Base-by-base conservation (phyloP, 2,888 invertebrate genomes). In the Netelia melanura region DNA sequence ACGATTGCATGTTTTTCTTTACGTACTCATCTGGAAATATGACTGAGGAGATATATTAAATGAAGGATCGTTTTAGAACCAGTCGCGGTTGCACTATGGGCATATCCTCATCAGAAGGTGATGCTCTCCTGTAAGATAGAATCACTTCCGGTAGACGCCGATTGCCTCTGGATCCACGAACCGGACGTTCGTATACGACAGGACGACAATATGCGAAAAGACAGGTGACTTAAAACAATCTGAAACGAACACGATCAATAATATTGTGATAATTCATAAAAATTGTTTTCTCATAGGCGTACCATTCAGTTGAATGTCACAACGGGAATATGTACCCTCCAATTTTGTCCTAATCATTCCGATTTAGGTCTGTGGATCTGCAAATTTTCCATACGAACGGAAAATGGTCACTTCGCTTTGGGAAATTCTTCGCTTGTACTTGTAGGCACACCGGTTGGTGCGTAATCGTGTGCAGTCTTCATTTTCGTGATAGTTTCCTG, bases 321-420 rank as follows among this genome's bases (percentile, higher is more conserved):
- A 3, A 89, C 87, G 21, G 94, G 94, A 44, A 86, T 93, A 70
- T 94, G 94, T 70, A 91, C 90, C 8, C 78, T 93, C 10, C 90
- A 91, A 84, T 93, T 94, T 64, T 90, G 90, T 74, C 92, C 93
- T 0, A 90, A 90, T 62, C 87, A 89, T 43, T 84, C 89, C 30
- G 93, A 93, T 86, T 87, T 93, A n/a, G 94, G 93, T 6, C 87
- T 90, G 38, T 94, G 94, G 94, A 90, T 86, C n/a, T 94, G 94
- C 65, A 91, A 86, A 84, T 93, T 93, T 68, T 88, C 89, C 3
- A 44, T 91, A 2, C 43, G 80, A 1, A 88, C 86, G 62, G 87
- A 88, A 48, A 84, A 89, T 11, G 86, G 87, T 3, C 87, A 90
- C 6, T 84, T 89, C 38, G 91, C 91, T 56, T 83, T 93, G 48